phyloP scores from a whole-genome alignment of 1,140 invertebrate genomes.

The Antheraea mylitta region DNA sequence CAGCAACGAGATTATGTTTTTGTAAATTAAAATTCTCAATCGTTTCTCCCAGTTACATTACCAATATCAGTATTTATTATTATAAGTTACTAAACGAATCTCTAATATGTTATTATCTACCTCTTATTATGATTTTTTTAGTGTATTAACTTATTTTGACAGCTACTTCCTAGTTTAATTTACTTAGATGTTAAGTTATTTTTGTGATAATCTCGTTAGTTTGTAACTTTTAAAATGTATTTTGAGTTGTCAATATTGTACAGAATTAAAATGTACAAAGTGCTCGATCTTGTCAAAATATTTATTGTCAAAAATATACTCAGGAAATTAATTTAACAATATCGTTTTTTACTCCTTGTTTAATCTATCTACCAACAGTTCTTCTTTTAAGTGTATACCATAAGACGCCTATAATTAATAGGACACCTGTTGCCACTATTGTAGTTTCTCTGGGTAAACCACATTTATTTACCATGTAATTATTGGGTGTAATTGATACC shows the following conservation, averaged over 20 bases:
- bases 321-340: constrained; percentile 43
- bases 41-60: constrained; percentile 35
- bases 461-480: constrained; percentile 52
- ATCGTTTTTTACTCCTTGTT: constrained; percentile 21
- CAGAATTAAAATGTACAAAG: constrained; percentile 59
- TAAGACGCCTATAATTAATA: constrained; percentile 38
- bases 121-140: constrained; percentile 69
- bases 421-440: constrained; percentile 42
- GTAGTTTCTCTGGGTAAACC: constrained; percentile 52
- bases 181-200: constrained; percentile 29
- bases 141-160: constrained; percentile 64
- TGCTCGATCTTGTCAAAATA: constrained; percentile 75
- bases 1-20: neutral
- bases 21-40: neutral
- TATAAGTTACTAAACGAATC: constrained; percentile 64
- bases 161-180: constrained; percentile 36
- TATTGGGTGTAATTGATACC: constrained; percentile 48
- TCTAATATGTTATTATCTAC: constrained; percentile 66
- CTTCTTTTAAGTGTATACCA: constrained; percentile 31
- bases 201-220: constrained; percentile 51
- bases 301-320: constrained; percentile 73
- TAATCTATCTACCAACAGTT: constrained; percentile 34
- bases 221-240: constrained; percentile 12
- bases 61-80: constrained; percentile 72
- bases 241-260: constrained; percentile 44